These are phyloP conservation scores for Myioborus miniatus DNA, from an alignment of 2,797 vertebrate species.

Conservation along the genomic window DNA sequence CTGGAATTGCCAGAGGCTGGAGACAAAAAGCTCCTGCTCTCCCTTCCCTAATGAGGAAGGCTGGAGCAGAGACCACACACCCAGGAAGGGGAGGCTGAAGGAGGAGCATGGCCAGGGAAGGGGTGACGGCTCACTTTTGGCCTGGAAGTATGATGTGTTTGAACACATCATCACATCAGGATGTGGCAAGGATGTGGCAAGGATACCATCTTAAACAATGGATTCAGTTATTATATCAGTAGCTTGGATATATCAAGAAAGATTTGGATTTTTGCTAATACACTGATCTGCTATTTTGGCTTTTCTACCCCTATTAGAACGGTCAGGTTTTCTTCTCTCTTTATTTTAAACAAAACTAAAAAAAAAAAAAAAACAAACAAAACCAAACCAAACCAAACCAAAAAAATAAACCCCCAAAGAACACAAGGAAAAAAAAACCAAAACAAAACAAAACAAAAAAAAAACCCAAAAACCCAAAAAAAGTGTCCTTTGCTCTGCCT, in stretches of 20 bases:
- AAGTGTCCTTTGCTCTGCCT: neutral
- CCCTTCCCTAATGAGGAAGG: neutral
- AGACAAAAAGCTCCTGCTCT: neutral
- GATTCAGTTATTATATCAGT: neutral
- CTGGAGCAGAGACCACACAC: neutral
- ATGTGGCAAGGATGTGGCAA: accelerated
- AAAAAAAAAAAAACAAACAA: neutral
- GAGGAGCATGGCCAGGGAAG: accelerated
- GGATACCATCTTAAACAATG: neutral
- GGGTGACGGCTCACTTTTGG: accelerated
- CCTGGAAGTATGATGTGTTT: neutral
- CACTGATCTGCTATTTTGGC: neutral
- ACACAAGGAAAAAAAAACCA: neutral
- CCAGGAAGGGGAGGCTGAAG: neutral
- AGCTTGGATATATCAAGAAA: neutral
- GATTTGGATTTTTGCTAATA: neutral
- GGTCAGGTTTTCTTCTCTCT: neutral
- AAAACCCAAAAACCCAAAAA: neutral
- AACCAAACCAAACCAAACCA: no score
- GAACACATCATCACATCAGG: neutral
- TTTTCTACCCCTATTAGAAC: no score
- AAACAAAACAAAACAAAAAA: no score
- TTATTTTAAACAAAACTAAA: neutral
- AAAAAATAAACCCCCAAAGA: neutral
- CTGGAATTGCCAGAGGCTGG: neutral